Evolutionary conservation across 2,797 vertebrate species (phyloP).

Genomic region (Gobionotothen gibberifrons): DNA sequence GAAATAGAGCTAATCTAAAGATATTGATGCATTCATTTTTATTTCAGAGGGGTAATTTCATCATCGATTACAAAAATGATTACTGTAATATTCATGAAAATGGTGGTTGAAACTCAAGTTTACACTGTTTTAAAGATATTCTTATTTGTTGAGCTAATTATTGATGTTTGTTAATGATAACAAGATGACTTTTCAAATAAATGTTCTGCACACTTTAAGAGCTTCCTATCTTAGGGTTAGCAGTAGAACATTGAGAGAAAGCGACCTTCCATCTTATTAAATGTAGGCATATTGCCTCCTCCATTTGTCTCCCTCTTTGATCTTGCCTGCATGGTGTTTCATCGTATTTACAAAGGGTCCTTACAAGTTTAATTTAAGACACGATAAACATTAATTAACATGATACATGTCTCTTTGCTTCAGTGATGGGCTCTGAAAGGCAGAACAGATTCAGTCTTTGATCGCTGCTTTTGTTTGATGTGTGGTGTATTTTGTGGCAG

Average conservation of each 20-base stretch:
- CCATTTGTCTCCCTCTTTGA: conserved; percentile 31
- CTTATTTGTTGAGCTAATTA: neutral
- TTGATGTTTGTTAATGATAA: conserved; percentile 9
- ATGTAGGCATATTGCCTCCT: conserved; percentile 17
- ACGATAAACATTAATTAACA: conserved; percentile 27
- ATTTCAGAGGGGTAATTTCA: neutral
- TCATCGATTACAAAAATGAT: neutral
- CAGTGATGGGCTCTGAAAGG: conserved; percentile 40
- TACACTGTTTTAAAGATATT: conserved; percentile 1
- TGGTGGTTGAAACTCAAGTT: neutral
- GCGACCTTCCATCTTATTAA: neutral
- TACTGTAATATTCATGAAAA: conserved; percentile 7
- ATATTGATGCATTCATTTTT: conserved; percentile 6
- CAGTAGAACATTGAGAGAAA: conserved; percentile 6
- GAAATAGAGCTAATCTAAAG: conserved; percentile 2
- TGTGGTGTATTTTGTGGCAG: conserved; percentile 14
- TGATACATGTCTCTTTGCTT: neutral
- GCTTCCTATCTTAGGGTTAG: neutral
- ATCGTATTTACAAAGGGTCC: conserved; percentile 47
- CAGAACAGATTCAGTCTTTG: conserved; percentile 46
- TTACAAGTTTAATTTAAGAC: conserved; percentile 38
- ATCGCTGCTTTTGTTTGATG: conserved; percentile 42
- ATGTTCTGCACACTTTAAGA: conserved; percentile 12
- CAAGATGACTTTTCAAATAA: neutral
- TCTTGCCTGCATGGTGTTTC: conserved; percentile 21